phyloP scores from a whole-genome alignment of 2,888 invertebrate genomes.

The Drosophila ustulata region DNA sequence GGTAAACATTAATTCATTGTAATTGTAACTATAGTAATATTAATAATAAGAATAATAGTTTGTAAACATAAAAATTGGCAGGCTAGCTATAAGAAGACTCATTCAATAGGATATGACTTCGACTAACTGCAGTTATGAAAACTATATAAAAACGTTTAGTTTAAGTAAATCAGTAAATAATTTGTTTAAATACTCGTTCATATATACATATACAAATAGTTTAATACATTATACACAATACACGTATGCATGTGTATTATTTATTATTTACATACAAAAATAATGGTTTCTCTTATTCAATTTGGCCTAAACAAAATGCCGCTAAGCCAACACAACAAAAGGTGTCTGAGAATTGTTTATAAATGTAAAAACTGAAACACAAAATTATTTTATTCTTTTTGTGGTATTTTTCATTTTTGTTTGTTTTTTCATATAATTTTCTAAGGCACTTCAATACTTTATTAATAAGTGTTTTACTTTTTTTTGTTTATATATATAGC shows the following conservation, averaged over 20 bases:
- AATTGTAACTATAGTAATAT: constrained; percentile 16
- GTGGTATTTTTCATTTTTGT: constrained; percentile 27
- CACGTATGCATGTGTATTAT: constrained; percentile 22
- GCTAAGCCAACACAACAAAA: constrained; percentile 61
- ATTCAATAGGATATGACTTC: constrained; percentile 64
- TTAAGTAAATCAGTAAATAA: constrained; percentile 53
- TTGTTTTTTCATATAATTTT: constrained; percentile 40
- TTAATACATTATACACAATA: constrained; percentile 44
- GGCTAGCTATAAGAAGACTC: constrained; percentile 76
- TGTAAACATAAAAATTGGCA: constrained; percentile 65
- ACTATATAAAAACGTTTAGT: constrained; percentile 38
- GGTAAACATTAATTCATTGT: constrained; percentile 28
- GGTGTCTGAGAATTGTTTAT: constrained; percentile 47
- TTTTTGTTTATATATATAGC: constrained; percentile 16
- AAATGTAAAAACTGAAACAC: constrained; percentile 49
- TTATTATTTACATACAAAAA: constrained; percentile 64
- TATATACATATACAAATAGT: constrained; percentile 32
- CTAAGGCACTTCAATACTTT: constrained; percentile 80
- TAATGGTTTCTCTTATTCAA: constrained; percentile 43
- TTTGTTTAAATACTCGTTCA: constrained; percentile 28
- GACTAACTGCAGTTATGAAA: constrained; percentile 54
- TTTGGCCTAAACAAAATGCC: constrained; percentile 54
- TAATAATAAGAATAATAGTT: constrained; percentile 33
- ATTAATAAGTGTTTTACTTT: constrained; percentile 47
- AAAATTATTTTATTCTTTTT: constrained; percentile 18